Percentiles rank a stretch among this genome's conserved stretches.
Evolutionary conservation across 1,140 invertebrate genomes (phyloP).

Genomic region (Drosophila arizonae): DNA sequence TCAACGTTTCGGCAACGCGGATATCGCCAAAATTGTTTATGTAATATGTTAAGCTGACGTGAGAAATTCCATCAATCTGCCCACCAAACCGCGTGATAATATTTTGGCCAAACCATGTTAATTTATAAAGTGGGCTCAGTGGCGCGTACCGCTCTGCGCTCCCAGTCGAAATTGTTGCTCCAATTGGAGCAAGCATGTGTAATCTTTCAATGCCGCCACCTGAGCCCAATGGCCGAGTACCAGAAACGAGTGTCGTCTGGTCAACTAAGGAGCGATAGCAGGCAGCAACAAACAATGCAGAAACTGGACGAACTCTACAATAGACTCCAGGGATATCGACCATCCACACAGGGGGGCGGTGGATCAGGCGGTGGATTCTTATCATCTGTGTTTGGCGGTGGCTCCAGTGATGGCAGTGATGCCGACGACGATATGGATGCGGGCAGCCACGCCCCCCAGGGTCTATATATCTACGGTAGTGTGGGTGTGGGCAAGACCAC

Average conservation of each 20-base stretch:
- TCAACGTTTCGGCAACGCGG: slow-evolving; percentile 48
- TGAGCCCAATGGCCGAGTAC: slow-evolving; percentile 84
- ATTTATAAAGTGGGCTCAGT: slow-evolving; percentile 28
- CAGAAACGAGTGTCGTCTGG: slow-evolving; percentile 85
- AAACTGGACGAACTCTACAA: slow-evolving; percentile 88
- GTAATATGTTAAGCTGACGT: slow-evolving; percentile 66
- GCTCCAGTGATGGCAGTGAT: slow-evolving; percentile 43
- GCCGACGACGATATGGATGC: slow-evolving; percentile 47
- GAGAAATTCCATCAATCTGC: slow-evolving; percentile 16
- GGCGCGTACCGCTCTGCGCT: slow-evolving; percentile 27
- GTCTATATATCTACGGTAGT: slow-evolving; percentile 92
- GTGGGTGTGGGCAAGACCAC: slow-evolving; percentile 99
- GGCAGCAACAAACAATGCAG: slow-evolving; percentile 88
- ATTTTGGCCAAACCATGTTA: slow-evolving; percentile 44
- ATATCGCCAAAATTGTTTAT: slow-evolving; percentile 50
- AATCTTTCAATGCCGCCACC: slow-evolving; percentile 34
- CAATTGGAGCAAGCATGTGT: slow-evolving; percentile 1
- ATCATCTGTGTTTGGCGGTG: slow-evolving; percentile 70
- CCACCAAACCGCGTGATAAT: slow-evolving; percentile 19
- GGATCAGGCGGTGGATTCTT: slow-evolving; percentile 82
- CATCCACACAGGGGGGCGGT: slow-evolving; percentile 76
- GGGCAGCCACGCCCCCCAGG: slow-evolving; percentile 85
- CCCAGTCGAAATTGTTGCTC: slow-evolving; percentile 41
- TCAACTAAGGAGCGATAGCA: slow-evolving; percentile 87
- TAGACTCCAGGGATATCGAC: slow-evolving; percentile 86